phyloP scores from a whole-genome alignment of 2,888 invertebrate genomes.

The Griposia aprilina region DNA sequence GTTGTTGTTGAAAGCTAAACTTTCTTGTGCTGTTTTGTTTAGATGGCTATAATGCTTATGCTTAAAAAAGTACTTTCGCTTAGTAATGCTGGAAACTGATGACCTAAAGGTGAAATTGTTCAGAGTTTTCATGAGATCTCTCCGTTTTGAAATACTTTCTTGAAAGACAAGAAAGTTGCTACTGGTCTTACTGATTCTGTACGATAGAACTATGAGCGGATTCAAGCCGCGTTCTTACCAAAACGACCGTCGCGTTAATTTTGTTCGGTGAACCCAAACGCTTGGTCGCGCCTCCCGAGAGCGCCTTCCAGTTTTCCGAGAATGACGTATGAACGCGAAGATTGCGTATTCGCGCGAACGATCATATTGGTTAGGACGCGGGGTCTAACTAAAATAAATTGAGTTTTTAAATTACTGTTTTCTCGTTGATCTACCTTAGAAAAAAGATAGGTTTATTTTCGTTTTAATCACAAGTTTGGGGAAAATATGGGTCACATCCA shows the following conservation, averaged over 20 bases:
- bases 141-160: background rate
- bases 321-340: no score
- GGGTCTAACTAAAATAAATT: background rate
- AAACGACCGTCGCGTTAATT: no score
- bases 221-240: background rate
- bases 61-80: background rate
- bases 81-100: background rate
- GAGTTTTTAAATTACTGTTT: background rate
- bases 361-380: background rate
- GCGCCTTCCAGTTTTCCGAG: no score
- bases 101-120: background rate
- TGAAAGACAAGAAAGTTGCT: background rate
- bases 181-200: background rate
- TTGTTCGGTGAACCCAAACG: no score
- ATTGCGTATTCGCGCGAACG: background rate
- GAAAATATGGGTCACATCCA: no score
- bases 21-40: conserved; percentile 30
- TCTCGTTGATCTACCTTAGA: background rate
- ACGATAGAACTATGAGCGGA: background rate
- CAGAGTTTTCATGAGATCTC: background rate
- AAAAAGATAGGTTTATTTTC: no score
- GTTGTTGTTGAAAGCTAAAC: background rate
- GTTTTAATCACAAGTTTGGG: no score
- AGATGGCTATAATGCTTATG: no score
- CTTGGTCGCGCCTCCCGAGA: no score